phyloP scores from a whole-genome alignment of 2,113 vertebrate species.

The Guaruba guarouba region DNA sequence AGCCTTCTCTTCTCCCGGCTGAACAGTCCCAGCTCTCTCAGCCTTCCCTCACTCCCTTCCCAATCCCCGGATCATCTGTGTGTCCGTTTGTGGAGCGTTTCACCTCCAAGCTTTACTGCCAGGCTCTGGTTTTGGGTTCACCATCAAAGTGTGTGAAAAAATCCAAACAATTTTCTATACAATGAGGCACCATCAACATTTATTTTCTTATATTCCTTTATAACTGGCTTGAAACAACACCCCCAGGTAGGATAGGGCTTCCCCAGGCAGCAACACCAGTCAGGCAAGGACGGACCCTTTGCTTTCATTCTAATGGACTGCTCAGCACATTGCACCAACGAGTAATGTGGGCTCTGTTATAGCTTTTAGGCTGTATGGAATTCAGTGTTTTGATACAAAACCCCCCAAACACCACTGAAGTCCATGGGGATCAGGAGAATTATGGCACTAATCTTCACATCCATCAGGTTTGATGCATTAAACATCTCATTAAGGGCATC shows the following conservation, averaged over 20 bases:
- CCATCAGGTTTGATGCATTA: neutral
- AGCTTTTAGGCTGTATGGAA: neutral
- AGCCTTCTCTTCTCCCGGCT: neutral
- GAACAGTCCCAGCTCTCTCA: neutral
- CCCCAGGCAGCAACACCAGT: neutral
- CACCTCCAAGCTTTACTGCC: neutral
- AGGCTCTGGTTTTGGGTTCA: neutral
- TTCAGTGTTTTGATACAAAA: neutral
- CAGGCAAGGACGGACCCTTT: neutral
- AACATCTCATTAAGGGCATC: accelerated
- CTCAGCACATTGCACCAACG: neutral
- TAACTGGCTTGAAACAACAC: neutral
- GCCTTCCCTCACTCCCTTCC: neutral
- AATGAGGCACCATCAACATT: neutral
- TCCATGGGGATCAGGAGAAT: neutral
- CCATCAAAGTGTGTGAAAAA: neutral
- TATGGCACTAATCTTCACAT: accelerated
- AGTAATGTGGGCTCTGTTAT: accelerated
- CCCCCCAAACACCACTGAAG: neutral
- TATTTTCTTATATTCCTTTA: neutral
- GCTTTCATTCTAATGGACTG: neutral
- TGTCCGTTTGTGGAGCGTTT: neutral
- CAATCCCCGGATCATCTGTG: neutral
- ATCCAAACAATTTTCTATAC: neutral
- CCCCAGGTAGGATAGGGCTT: accelerated